Evolutionary conservation across 1,140 invertebrate species (phyloP).

Genomic region (Drosophila parvula): DNA sequence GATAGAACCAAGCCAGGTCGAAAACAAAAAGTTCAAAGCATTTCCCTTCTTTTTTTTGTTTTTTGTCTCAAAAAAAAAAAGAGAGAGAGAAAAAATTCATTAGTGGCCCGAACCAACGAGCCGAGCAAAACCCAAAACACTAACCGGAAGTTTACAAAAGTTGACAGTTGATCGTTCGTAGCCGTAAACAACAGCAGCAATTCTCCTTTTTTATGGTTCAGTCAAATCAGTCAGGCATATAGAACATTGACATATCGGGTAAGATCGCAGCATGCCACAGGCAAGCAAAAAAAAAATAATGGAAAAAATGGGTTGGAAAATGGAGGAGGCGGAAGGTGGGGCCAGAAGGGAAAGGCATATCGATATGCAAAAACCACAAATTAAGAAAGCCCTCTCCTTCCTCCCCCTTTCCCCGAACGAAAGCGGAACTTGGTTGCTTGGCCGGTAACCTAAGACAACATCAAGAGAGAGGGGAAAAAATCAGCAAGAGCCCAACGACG

Average conservation of each 20-base stretch:
- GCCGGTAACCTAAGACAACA: conserved; percentile 71
- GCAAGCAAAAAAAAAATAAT: neutral
- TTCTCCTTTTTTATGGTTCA: conserved; percentile 43
- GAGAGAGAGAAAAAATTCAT: conserved; percentile 50
- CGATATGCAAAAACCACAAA: conserved; percentile 69
- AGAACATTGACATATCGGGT: conserved; percentile 75
- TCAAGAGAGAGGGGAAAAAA: conserved; percentile 64
- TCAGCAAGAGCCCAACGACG: conserved; percentile 36
- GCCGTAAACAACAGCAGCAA: conserved; percentile 31
- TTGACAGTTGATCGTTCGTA: conserved; percentile 67
- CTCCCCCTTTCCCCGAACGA: conserved; percentile 34
- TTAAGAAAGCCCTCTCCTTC: conserved; percentile 41
- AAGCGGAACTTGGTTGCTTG: conserved; percentile 67
- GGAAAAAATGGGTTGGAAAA: conserved; percentile 31
- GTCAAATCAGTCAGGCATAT: conserved; percentile 68
- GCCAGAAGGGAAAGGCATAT: conserved; percentile 48
- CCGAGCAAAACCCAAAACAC: conserved; percentile 39
- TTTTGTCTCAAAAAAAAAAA: conserved; percentile 27
- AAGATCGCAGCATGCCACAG: conserved; percentile 54
- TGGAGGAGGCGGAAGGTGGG: conserved; percentile 3
- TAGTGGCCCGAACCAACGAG: conserved; percentile 67
- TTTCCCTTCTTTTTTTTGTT: conserved; percentile 36
- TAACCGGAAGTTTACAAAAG: conserved; percentile 77
- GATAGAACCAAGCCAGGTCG: neutral
- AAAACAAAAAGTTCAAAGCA: conserved; percentile 4